These are phyloP conservation scores for Dreissena rostriformis DNA, from an alignment of 1,140 invertebrate genomes.

Conservation along the genomic window DNA sequence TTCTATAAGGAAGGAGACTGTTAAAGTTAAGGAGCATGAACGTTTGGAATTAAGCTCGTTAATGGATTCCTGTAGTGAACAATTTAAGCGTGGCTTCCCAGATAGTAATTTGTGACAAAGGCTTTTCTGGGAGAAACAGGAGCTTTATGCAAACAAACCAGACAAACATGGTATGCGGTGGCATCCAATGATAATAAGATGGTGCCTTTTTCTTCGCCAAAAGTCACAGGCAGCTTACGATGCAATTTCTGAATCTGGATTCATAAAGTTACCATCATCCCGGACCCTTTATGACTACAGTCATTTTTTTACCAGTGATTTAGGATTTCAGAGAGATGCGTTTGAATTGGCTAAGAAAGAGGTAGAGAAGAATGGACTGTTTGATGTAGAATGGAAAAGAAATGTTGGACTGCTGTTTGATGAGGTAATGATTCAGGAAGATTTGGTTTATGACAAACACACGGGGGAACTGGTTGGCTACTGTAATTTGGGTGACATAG, in stretches of 20 bases:
- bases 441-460: conserved; percentile 62
- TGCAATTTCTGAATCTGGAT: conserved; percentile 51
- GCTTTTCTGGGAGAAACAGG: conserved; percentile 51
- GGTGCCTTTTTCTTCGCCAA: conserved; percentile 52
- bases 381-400: conserved; percentile 6
- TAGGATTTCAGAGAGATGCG: conserved; percentile 46
- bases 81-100: conserved; percentile 28
- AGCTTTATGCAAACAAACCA: not conserved
- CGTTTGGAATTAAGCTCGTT: not conserved
- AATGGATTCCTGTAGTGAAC: not conserved
- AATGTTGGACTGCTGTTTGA: conserved; percentile 58
- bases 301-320: conserved; percentile 52
- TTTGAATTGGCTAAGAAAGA: conserved; percentile 45
- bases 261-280: conserved; percentile 54
- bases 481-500: conserved; percentile 36
- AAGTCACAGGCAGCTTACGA: conserved; percentile 52
- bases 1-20: too few relatives aligned
- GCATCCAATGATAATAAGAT: conserved; percentile 63
- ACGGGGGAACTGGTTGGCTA: conserved; percentile 58
- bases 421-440: conserved; percentile 56
- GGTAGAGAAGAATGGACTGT: conserved; percentile 44
- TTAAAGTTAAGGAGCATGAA: too few relatives aligned
- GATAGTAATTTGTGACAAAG: conserved; percentile 37
- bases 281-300: conserved; percentile 61
- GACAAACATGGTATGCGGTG: conserved; percentile 54